Conservation (phyloP, 2,113 vertebrate genomes). For the Entomyzon cyanotis region DNA sequence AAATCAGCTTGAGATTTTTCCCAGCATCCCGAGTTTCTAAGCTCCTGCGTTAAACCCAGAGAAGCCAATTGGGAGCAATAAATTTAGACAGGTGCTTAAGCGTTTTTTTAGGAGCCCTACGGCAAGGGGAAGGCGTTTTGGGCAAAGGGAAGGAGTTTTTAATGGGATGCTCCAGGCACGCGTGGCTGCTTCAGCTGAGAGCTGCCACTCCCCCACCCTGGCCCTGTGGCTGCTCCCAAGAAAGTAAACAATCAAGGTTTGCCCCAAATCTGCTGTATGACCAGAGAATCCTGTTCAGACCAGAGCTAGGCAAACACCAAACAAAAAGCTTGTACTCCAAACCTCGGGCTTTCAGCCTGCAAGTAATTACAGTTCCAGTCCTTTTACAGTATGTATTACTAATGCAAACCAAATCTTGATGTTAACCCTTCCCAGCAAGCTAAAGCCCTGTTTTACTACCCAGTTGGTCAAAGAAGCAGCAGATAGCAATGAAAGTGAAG, state of each 20-base stretch:
- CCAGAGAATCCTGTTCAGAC: not conserved
- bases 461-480: accelerated
- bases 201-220: not conserved
- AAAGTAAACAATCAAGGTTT: not conserved
- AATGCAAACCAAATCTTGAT: not conserved
- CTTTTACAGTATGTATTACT: not conserved
- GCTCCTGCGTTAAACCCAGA: not conserved
- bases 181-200: not conserved
- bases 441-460: not conserved
- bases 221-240: not conserved
- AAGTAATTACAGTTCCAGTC: not conserved
- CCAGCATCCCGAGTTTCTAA: not conserved
- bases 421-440: not conserved
- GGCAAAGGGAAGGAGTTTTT: not conserved
- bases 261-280: not conserved
- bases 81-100: not conserved
- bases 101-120: not conserved
- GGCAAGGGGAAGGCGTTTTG: not conserved
- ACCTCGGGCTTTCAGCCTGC: not conserved
- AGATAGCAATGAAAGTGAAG: not conserved
- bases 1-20: not conserved
- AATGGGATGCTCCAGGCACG: accelerated
- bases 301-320: not conserved
- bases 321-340: not conserved
- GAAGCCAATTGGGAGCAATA: not conserved